Percentiles rank a stretch among this genome's conserved stretches.
Conservation (phyloP, 2,797 vertebrate species). For the Epinephelus malabaricus region DNA sequence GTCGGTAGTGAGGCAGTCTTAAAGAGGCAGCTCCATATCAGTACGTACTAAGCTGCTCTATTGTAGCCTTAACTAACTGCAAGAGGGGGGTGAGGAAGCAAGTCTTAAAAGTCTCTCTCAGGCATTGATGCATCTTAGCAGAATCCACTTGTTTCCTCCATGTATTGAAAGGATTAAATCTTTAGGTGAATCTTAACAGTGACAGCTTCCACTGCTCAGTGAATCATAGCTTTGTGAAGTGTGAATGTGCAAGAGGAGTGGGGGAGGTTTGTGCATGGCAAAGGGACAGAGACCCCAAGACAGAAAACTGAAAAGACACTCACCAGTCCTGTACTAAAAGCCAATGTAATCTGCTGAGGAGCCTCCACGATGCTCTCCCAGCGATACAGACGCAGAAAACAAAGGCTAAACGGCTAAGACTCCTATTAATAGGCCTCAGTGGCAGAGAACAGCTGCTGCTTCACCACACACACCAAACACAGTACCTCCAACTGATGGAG, state of each 20-base stretch:
- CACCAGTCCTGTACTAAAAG: slow-evolving; percentile 40
- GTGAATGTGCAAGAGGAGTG: not conserved
- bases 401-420: slow-evolving; percentile 74
- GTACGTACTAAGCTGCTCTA: slow-evolving; percentile 56
- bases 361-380: slow-evolving; percentile 45
- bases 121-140: slow-evolving; percentile 39
- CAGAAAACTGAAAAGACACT: slow-evolving; percentile 35
- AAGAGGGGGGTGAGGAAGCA: slow-evolving; percentile 62
- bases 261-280: not conserved
- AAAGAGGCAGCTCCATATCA: slow-evolving; percentile 80
- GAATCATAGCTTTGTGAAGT: slow-evolving; percentile 37
- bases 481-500: slow-evolving; percentile 81
- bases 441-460: slow-evolving; percentile 88
- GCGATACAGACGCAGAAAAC: slow-evolving; percentile 72
- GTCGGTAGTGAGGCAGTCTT: slow-evolving; percentile 84
- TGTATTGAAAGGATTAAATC: slow-evolving; percentile 18
- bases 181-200: slow-evolving; percentile 9
- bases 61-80: slow-evolving; percentile 74
- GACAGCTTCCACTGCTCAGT: slow-evolving; percentile 9
- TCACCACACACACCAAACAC: slow-evolving; percentile 76
- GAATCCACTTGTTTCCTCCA: slow-evolving; percentile 13
- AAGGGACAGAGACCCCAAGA: slow-evolving; percentile 11
- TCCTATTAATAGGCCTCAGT: slow-evolving; percentile 86
- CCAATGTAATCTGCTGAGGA: slow-evolving; percentile 41
- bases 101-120: slow-evolving; percentile 55